These are phyloP conservation scores for Drosophila parabipectinata DNA, from an alignment of 1,140 invertebrate species.

Conservation along the genomic window DNA sequence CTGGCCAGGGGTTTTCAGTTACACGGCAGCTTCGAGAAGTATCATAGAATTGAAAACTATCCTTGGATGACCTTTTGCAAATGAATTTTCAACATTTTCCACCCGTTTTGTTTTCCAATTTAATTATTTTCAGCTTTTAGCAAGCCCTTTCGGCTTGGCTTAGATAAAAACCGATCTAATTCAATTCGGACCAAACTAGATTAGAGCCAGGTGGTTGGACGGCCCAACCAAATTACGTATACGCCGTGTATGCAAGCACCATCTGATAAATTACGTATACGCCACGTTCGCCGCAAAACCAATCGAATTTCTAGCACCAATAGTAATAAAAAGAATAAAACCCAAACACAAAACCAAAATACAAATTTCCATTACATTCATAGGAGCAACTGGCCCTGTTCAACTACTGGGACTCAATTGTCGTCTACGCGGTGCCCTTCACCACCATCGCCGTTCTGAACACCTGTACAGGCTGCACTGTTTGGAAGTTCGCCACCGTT, in stretches of 20 bases:
- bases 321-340: conserved; percentile 17
- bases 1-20: neutral
- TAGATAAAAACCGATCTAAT: conserved; percentile 9
- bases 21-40: neutral
- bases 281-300: conserved; percentile 25
- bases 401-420: conserved; percentile 88
- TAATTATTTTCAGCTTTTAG: conserved; percentile 17
- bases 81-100: neutral
- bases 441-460: conserved; percentile 89
- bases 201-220: conserved; percentile 12
- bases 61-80: neutral
- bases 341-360: neutral
- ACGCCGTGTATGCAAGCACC: conserved; percentile 11
- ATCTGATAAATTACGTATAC: conserved; percentile 41
- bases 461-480: conserved; percentile 87
- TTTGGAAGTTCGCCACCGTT: conserved; percentile 86
- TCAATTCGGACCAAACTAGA: conserved; percentile 21
- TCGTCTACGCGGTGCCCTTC: conserved; percentile 90
- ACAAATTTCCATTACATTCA: conserved; percentile 17
- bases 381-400: conserved; percentile 86
- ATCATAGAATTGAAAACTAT: neutral
- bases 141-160: neutral
- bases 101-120: conserved; percentile 10
- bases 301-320: conserved; percentile 19
- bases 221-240: conserved; percentile 35